A percentile compares a stretch with the other conserved stretches of the same genome.
phyloP scores from a whole-genome alignment of 2,888 invertebrate genomes.

The Agrochola lychnidis region DNA sequence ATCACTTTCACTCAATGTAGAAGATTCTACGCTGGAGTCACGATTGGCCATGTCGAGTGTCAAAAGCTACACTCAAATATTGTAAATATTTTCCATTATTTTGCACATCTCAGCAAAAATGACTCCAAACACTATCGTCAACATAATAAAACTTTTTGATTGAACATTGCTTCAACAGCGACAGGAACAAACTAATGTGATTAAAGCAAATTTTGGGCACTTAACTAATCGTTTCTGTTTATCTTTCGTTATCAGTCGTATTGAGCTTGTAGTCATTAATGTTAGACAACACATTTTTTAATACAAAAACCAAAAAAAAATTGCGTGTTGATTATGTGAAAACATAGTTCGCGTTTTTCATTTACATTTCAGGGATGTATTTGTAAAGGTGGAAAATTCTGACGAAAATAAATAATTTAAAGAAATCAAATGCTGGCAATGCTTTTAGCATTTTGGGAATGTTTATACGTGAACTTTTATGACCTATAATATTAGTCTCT shows the following conservation, averaged over 20 bases:
- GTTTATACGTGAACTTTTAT: neutral
- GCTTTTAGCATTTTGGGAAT: neutral
- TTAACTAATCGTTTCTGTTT: slow-evolving; percentile 5
- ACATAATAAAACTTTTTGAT: neutral
- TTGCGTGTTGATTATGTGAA: too few relatives aligned
- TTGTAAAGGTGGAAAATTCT: too few relatives aligned
- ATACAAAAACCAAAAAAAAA: too few relatives aligned
- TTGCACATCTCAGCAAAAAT: too few relatives aligned
- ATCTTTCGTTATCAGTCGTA: slow-evolving; percentile 29
- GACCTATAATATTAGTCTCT: too few relatives aligned
- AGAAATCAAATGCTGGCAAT: too few relatives aligned
- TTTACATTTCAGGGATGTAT: too few relatives aligned
- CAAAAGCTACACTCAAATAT: neutral
- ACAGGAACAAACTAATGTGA: slow-evolving; percentile 7
- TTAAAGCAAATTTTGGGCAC: slow-evolving; percentile 2
- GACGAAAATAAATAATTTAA: too few relatives aligned
- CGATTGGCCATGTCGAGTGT: neutral
- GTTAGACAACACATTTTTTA: too few relatives aligned
- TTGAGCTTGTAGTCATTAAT: neutral
- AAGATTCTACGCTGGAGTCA: neutral
- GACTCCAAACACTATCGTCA: neutral
- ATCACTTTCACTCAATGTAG: neutral
- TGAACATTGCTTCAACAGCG: neutral
- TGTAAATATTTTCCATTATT: neutral
- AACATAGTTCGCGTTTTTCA: neutral